phyloP scores from a whole-genome alignment of 2,113 vertebrate genomes.

The Phrynocephalus versicolor region DNA sequence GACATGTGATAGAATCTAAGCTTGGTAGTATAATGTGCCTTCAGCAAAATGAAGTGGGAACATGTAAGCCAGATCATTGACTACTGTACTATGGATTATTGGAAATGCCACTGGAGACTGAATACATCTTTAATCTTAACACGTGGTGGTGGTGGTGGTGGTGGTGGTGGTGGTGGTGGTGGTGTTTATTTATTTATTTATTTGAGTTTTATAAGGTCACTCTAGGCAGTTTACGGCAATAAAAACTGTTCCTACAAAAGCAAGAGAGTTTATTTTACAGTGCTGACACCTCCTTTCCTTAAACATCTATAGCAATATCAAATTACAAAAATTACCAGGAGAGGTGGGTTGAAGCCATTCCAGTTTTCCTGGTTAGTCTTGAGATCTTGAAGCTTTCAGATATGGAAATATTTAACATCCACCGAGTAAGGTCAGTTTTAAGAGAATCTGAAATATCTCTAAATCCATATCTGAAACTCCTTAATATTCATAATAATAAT shows the following conservation, averaged over 20 bases:
- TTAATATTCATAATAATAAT: too few relatives aligned
- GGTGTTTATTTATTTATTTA: too few relatives aligned
- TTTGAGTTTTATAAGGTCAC: too few relatives aligned
- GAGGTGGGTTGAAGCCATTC: neutral
- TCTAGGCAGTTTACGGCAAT: too few relatives aligned
- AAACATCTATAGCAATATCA: neutral
- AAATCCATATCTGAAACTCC: too few relatives aligned
- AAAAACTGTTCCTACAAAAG: rapidly evolving
- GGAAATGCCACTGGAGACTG: neutral
- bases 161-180: too few relatives aligned
- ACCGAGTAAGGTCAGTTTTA: too few relatives aligned
- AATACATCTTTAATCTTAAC: constrained; percentile 15
- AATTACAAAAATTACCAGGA: constrained; percentile 13
- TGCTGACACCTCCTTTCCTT: neutral
- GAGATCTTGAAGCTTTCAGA: too few relatives aligned
- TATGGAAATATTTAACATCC: too few relatives aligned
- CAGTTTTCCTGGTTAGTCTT: too few relatives aligned
- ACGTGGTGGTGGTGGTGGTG: too few relatives aligned
- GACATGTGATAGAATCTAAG: neutral
- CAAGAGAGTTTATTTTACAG: neutral
- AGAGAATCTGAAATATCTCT: too few relatives aligned
- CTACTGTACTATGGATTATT: neutral
- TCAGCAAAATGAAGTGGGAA: constrained; percentile 29
- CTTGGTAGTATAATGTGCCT: constrained; percentile 19
- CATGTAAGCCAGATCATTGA: constrained; percentile 5